phyloP scores from a whole-genome alignment of 2,113 vertebrate genomes.

The Ondatra zibethicus region DNA sequence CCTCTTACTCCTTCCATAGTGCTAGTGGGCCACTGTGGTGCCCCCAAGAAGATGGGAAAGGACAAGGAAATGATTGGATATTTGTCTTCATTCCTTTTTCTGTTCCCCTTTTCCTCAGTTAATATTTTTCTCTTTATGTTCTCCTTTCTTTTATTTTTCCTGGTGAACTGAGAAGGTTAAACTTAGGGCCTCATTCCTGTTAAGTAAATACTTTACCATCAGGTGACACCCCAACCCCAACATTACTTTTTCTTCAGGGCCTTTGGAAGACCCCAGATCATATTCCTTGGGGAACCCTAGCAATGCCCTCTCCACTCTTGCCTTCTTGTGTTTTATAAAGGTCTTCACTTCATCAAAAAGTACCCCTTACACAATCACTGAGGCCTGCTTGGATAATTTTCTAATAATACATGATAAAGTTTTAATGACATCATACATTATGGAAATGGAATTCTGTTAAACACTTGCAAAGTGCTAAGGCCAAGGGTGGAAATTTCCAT shows the following conservation, averaged over 20 bases:
- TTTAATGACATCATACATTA: constrained; percentile 22
- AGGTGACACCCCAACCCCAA: not conserved
- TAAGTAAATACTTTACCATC: not conserved
- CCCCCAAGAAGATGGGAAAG: not conserved
- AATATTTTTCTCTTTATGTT: not conserved
- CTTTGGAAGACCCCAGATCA: not conserved
- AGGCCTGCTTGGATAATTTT: constrained; percentile 39
- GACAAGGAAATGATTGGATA: not conserved
- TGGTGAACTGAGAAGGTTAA: not conserved
- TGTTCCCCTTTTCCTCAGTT: not conserved
- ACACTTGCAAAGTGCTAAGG: not conserved
- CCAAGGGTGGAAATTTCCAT: constrained; percentile 35
- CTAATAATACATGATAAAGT: constrained; percentile 10
- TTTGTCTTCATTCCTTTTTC: not conserved
- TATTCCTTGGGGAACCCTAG: not conserved
- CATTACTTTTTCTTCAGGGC: not conserved
- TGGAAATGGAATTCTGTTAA: constrained; percentile 35
- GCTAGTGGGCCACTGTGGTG: not conserved
- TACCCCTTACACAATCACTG: not conserved
- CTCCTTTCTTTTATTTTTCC: not conserved
- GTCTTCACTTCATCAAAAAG: not conserved
- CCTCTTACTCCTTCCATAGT: not conserved
- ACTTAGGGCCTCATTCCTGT: not conserved
- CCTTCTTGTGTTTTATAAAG: not conserved
- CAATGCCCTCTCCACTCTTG: not conserved